Base-by-base conservation (phyloP, 2,888 invertebrate species). In the Tenthredo distinguenda region DNA sequence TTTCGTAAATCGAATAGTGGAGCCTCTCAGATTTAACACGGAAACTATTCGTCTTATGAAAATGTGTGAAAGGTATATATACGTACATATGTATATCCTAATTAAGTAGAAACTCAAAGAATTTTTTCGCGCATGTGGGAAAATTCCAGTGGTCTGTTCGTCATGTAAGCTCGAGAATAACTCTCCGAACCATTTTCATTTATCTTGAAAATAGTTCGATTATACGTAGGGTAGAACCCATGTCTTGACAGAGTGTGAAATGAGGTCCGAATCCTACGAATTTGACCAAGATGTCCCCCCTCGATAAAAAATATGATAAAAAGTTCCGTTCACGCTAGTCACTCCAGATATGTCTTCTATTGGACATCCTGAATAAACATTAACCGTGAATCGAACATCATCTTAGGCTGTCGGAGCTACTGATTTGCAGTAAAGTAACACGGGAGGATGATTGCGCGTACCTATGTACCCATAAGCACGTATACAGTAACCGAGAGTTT, bases 1-100 rank as follows among this genome's bases (percentile, higher is more conserved):
- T 74, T 74, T 43, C 18, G 15, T 74, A 40, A 74, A 74, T 74
- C 37, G n/a, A 26, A 74, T 43, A 74, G 21, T 10, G 43, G 26
- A 43, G 15, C 12, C 12, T 43, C 72, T 43, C 15, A 40, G 21
- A 72, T 43, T 74, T 10, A 2, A 43, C 43, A 34, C n/a, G 9
- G 15, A 7, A 9, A 37, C 37, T n/a, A 43, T 74, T 74, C 43
- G 40, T 40, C 21, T 21, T 74, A 21, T 21, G 68, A 15, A 68
- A 34, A 68, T 68, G 18, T 68, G 34, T 10, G 34, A 34, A 21
- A 12, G 9, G 62, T 62, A 62, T n/a, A 1, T 2, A 26, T 37
- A 10, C 2, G 1, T 43, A 43, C 2, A 43, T 0, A 43, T 43
- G 26, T 26, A 43, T 1, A 47, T 55, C n/a, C n/a, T n/a, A 55